A percentile compares a stretch with the other conserved stretches of the same genome.
Evolutionary conservation across 2,888 invertebrate species (phyloP).

Genomic region (Griposia aprilina): DNA sequence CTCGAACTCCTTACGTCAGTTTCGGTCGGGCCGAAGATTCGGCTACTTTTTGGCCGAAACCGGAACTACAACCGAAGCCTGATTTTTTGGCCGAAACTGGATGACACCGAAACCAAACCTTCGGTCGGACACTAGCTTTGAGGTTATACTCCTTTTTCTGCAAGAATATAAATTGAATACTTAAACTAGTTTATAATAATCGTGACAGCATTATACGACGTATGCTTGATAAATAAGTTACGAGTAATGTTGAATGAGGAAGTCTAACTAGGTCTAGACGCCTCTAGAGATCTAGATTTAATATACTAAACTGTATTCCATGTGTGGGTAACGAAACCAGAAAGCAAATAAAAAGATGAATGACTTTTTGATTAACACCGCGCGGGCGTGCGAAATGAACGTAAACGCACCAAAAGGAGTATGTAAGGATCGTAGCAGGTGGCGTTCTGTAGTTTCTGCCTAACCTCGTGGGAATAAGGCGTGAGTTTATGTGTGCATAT

Average conservation of each 20-base stretch:
- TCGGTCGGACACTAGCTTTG: too few relatives aligned
- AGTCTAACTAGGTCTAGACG: slow-evolving; percentile 19
- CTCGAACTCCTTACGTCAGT: too few relatives aligned
- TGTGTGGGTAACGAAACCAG: not conserved
- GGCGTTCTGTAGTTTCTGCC: not conserved
- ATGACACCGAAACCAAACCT: too few relatives aligned
- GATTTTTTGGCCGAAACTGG: too few relatives aligned
- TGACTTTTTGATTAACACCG: not conserved
- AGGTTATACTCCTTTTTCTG: slow-evolving; percentile 5
- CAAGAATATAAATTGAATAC: slow-evolving; percentile 14
- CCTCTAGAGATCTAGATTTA: not conserved
- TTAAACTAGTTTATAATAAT: slow-evolving; percentile 41
- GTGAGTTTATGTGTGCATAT: not conserved
- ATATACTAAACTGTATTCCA: not conserved
- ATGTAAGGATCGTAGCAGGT: not conserved
- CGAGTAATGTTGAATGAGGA: slow-evolving; percentile 28
- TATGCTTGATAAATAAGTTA: slow-evolving; percentile 22
- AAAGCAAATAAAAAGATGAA: not conserved
- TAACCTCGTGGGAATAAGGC: not conserved
- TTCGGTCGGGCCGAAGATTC: too few relatives aligned
- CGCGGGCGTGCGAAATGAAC: not conserved
- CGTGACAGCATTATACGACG: slow-evolving; percentile 39
- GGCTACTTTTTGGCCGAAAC: too few relatives aligned
- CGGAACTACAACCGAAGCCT: too few relatives aligned
- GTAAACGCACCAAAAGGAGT: not conserved